These are phyloP conservation scores for Nyctibius bracteatus DNA, from an alignment of 2,113 vertebrate species.

Conservation along the genomic window DNA sequence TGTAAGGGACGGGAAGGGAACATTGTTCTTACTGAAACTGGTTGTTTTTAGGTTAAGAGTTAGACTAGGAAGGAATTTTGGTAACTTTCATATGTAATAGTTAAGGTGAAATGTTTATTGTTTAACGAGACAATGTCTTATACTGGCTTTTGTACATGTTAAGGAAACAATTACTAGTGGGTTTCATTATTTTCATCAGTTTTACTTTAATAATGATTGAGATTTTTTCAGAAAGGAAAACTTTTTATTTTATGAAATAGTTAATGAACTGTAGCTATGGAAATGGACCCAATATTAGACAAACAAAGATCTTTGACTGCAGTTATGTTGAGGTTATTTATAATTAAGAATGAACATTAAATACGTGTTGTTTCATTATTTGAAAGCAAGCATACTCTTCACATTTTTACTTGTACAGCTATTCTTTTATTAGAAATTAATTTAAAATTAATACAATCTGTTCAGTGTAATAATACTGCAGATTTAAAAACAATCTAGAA, in stretches of 20 bases:
- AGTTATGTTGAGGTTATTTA: neutral
- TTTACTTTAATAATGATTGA: neutral
- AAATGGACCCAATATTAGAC: neutral
- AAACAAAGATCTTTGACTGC: neutral
- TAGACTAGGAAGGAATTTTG: neutral
- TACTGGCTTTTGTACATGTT: neutral
- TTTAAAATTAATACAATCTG: conserved; percentile 1
- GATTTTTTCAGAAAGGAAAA: neutral
- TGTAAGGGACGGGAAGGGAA: neutral
- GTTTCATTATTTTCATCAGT: neutral
- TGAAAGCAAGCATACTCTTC: neutral
- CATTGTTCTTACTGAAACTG: neutral
- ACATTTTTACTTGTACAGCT: neutral
- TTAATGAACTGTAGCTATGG: neutral
- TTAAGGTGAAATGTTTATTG: neutral
- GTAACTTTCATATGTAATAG: neutral
- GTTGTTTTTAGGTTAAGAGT: neutral
- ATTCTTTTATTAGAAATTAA: neutral
- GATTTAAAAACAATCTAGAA: neutral
- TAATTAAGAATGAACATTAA: neutral
- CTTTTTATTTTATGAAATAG: neutral
- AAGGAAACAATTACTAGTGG: neutral
- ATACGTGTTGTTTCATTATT: neutral
- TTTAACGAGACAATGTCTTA: neutral
- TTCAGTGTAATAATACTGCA: neutral